These are phyloP conservation scores for Micrasema longulum DNA, from an alignment of 1,140 invertebrate genomes.

Conservation along the genomic window DNA sequence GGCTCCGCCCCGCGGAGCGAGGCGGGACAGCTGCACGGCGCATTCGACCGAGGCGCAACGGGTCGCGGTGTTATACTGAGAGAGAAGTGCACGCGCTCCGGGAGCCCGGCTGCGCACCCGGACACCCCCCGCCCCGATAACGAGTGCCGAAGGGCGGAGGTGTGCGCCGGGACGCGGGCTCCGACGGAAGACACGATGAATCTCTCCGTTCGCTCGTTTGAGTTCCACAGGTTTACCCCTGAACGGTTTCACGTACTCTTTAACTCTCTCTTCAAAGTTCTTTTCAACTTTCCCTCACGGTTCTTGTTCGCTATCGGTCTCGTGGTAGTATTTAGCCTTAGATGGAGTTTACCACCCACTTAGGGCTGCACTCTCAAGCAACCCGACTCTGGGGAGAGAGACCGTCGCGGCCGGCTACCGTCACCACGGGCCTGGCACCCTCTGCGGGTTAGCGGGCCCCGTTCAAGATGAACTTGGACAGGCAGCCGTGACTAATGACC, in stretches of 20 bases:
- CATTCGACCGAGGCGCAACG: constrained; percentile 62
- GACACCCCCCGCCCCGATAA: constrained; percentile 55
- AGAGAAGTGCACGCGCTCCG: constrained; percentile 67
- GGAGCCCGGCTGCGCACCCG: constrained; percentile 57
- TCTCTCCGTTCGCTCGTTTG: constrained; percentile 70
- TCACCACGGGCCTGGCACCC: constrained; percentile 79
- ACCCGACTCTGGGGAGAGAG: constrained; percentile 80
- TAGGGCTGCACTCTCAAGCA: constrained; percentile 88
- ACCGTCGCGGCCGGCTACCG: constrained; percentile 66
- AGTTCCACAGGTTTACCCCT: constrained; percentile 77
- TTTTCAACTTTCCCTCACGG: constrained; percentile 93
- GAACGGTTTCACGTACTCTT: constrained; percentile 86
- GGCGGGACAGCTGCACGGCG: constrained; percentile 47
- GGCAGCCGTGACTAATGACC: constrained; percentile 54
- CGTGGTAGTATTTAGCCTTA: constrained; percentile 87
- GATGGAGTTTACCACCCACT: constrained; percentile 87
- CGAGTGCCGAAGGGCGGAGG: constrained; percentile 53
- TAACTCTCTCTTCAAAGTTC: constrained; percentile 91
- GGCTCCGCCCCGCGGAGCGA: constrained; percentile 48
- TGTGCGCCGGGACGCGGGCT: constrained; percentile 56
- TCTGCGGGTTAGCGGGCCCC: constrained; percentile 76
- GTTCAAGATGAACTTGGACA: constrained; percentile 77
- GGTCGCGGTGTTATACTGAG: constrained; percentile 67
- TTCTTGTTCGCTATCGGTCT: constrained; percentile 93
- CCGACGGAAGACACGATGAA: constrained; percentile 63